phyloP scores from a whole-genome alignment of 2,113 vertebrate species.

The Neogale vison region DNA sequence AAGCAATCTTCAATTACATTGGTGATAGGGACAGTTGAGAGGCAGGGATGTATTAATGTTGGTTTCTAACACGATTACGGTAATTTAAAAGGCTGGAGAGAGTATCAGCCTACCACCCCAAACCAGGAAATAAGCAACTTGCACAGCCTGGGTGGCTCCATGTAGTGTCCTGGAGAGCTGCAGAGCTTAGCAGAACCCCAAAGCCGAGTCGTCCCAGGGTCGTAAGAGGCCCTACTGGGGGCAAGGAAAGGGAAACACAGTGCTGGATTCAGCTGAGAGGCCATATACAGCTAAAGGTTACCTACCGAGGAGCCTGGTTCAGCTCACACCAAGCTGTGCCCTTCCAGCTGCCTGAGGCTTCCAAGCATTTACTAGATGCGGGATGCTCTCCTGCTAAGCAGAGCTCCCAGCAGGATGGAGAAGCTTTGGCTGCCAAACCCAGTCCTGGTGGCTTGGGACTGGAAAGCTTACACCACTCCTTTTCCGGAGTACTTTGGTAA shows the following conservation, averaged over 20 bases:
- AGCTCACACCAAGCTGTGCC: not conserved
- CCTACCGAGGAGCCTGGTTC: not conserved
- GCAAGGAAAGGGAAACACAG: not conserved
- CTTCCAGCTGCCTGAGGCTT: not conserved
- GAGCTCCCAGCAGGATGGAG: not conserved
- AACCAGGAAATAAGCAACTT: conserved; percentile 16
- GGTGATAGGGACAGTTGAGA: not conserved
- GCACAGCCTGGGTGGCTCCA: not conserved
- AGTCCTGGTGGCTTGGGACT: not conserved
- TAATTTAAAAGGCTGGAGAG: conserved; percentile 40
- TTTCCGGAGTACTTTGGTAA: not conserved
- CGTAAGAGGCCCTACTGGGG: not conserved
- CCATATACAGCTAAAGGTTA: not conserved
- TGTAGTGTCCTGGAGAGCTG: not conserved
- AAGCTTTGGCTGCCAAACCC: not conserved
- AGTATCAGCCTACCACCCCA: not conserved
- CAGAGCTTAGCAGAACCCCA: not conserved
- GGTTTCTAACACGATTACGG: not conserved
- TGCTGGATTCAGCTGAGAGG: not conserved
- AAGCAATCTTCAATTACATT: conserved; percentile 44
- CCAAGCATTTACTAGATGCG: not conserved
- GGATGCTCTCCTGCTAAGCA: not conserved
- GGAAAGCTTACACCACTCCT: not conserved
- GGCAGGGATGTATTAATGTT: not conserved
- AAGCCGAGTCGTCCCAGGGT: not conserved